Base-by-base conservation (phyloP, 1,140 invertebrate genomes). In the Neodiprion fabricii region DNA sequence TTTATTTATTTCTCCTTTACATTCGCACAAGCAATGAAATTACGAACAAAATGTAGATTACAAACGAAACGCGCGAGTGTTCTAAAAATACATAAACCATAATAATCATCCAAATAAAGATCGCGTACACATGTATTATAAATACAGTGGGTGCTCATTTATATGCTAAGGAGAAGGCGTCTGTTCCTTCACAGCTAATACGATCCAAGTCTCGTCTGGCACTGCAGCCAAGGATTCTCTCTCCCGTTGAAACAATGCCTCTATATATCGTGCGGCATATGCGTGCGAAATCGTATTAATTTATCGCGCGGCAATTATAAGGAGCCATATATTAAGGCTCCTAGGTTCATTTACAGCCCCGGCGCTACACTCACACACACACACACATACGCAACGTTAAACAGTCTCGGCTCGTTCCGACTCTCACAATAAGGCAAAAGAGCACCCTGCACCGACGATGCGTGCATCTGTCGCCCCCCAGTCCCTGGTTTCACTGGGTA, bases 281-380 rank as follows among this genome's bases (percentile, higher is more conserved):
- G 84, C 84, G 84, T 85, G 83, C 82, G 83, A 85, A 85, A 85
- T 85, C 80, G 81, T 84, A 85, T 85, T 85, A 85, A 85, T 85
- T 85, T 85, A 85, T 85, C 80, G 83, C 76, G 69, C 79, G 75
- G 83, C 82, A 85, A 85, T 85, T 85, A 85, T 83, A 85, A 85
- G 80, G 78, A 83, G 82, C 79, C 78, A 82, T 84, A 84, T 81
- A 84, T 84, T 84, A 83, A 76, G 75, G 77, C 77, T 78, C 17
- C 75, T 70, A 9, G 76, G 68, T 77, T 73, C 67, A 61, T 61
- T 61, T 61, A 61, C 53, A 12, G 53, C n/a, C n/a, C n/a, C 9
- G 53, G n/a, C 53, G 53, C 10, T 53, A 53, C 50, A 11, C n/a
- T 11, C 10, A 11, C 61, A 61, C 72, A 72, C 74, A 68, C 77